Percentiles rank a stretch among this genome's conserved stretches.
phyloP scores from a whole-genome alignment of 2,888 invertebrate species.

The Drosophila leonis region DNA sequence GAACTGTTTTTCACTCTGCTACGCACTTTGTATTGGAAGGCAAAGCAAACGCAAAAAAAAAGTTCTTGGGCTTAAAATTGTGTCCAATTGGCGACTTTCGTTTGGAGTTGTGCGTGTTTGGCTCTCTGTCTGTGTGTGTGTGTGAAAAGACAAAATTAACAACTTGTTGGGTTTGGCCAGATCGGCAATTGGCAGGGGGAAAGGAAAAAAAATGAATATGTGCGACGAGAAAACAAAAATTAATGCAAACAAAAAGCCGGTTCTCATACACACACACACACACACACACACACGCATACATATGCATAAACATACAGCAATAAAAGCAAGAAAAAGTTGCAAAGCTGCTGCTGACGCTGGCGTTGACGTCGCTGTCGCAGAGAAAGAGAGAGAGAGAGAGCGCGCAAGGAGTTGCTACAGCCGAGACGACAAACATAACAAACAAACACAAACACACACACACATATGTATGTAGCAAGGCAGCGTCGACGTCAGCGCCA shows the following conservation, averaged over 20 bases:
- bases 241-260: conserved; percentile 80
- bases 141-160: conserved; percentile 59
- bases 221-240: conserved; percentile 58
- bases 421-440: conserved; percentile 59
- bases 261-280: conserved; percentile 53
- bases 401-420: conserved; percentile 50
- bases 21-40: conserved; percentile 59
- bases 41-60: conserved; percentile 16
- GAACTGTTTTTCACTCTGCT: conserved; percentile 45
- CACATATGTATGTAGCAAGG: conserved; percentile 28
- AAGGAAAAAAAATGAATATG: conserved; percentile 37
- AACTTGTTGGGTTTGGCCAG: conserved; percentile 54
- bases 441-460: conserved; percentile 48
- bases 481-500: conserved; percentile 47
- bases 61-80: conserved; percentile 28
- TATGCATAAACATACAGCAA: neutral
- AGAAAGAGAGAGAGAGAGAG: conserved; percentile 21
- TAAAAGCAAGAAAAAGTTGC: conserved; percentile 59
- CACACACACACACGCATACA: neutral
- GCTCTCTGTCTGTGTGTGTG: conserved; percentile 10
- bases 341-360: conserved; percentile 50
- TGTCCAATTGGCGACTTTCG: conserved; percentile 71
- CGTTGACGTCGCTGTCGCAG: conserved; percentile 27
- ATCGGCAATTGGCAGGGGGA: conserved; percentile 20
- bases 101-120: conserved; percentile 33